A percentile compares a stretch with the other conserved stretches of the same genome.
Conservation (phyloP, 2,113 vertebrate genomes). For the Micronisus gabar region DNA sequence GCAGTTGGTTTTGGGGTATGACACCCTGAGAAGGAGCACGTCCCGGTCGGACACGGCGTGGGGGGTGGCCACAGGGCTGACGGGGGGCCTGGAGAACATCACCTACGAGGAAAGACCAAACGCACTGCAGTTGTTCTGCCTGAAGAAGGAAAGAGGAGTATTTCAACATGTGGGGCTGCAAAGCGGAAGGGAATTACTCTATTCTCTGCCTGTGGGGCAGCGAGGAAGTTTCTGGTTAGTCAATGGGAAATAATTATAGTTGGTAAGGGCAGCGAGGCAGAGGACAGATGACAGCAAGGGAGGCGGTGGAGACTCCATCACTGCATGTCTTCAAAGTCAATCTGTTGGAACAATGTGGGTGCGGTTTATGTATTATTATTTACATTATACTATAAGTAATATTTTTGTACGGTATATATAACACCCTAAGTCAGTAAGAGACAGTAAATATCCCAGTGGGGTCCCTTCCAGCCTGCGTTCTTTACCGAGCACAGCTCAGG, state of each 20-base stretch:
- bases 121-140: background rate
- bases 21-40: accelerated
- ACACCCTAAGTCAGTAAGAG: background rate
- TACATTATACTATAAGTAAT: background rate
- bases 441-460: background rate
- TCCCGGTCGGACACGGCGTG: accelerated
- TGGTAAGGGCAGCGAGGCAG: background rate
- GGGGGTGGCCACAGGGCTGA: background rate
- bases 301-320: accelerated
- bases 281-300: background rate
- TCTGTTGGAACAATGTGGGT: background rate
- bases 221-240: background rate
- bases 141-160: background rate
- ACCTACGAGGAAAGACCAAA: background rate
- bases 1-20: background rate
- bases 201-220: background rate
- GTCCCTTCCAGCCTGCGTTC: background rate
- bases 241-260: background rate
- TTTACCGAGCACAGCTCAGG: background rate
- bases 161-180: background rate
- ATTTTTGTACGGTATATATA: background rate
- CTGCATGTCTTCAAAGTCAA: background rate
- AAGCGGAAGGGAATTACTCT: background rate
- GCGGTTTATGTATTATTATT: background rate
- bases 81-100: background rate